These are phyloP conservation scores for Drosophila seclusa DNA, from an alignment of 2,888 invertebrate species.

Conservation along the genomic window DNA sequence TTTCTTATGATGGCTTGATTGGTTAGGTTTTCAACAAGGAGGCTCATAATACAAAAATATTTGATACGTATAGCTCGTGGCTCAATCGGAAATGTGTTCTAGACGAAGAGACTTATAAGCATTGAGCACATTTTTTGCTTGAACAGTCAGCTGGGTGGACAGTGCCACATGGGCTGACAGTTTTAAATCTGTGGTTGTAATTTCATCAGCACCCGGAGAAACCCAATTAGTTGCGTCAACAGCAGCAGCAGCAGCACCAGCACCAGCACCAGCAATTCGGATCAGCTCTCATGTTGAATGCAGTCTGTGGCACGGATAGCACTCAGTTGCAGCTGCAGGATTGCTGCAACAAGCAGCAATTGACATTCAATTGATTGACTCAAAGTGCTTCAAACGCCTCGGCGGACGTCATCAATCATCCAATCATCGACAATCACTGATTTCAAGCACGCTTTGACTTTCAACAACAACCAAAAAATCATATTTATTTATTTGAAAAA, in stretches of 20 bases:
- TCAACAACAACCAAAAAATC: no score
- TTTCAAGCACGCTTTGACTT: no score
- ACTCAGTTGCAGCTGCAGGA: slow-evolving; percentile 36
- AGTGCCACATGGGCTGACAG: neutral
- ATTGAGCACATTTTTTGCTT: neutral
- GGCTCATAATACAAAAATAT: no score
- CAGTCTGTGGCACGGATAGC: slow-evolving; percentile 24
- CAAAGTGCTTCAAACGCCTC: slow-evolving; percentile 37
- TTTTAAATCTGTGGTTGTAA: neutral
- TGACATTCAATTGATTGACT: slow-evolving; percentile 1
- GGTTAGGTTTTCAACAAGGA: no score
- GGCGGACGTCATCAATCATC: slow-evolving; percentile 24
- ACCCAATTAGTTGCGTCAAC: neutral
- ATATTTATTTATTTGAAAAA: neutral
- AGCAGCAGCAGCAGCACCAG: neutral
- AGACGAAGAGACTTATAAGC: neutral
- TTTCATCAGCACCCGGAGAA: neutral
- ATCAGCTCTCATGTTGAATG: slow-evolving; percentile 34
- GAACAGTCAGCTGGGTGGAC: neutral
- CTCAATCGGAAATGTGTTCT: neutral
- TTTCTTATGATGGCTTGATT: neutral
- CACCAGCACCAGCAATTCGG: neutral
- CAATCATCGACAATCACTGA: no score
- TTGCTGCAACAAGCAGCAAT: slow-evolving; percentile 39
- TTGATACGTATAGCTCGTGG: neutral